Evolutionary conservation across 1,140 invertebrate species (phyloP).

Genomic region (Leucophenga varia): DNA sequence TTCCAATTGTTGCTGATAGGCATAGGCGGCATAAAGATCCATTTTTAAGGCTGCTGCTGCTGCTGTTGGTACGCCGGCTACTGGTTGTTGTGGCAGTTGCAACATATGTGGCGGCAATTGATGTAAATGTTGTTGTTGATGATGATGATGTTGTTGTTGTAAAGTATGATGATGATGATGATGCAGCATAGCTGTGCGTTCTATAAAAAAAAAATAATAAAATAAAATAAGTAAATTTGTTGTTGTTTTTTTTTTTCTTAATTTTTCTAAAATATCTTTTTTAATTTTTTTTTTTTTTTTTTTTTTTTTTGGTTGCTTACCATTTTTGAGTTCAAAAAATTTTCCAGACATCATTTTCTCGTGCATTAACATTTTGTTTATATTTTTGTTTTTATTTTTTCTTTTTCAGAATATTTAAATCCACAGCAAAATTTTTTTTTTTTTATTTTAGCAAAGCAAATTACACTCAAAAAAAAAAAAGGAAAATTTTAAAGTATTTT

Average conservation of each 20-base stretch:
- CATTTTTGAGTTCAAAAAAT: constrained; percentile 52
- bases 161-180: constrained; percentile 30
- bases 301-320: too few species aligned
- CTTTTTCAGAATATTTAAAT: not conserved
- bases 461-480: too few species aligned
- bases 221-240: too few species aligned
- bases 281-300: too few species aligned
- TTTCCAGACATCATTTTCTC: constrained; percentile 49
- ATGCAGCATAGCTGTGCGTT: constrained; percentile 41
- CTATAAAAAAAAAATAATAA: constrained; percentile 13
- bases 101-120: constrained; percentile 10
- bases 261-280: too few species aligned
- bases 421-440: not conserved
- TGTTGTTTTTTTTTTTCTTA: too few species aligned
- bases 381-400: constrained; percentile 1
- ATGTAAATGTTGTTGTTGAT: constrained; percentile 19
- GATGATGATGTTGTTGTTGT: constrained; percentile 24
- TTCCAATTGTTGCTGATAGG: constrained; percentile 49
- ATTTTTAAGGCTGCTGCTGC: constrained; percentile 27
- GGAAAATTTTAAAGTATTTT: too few species aligned
- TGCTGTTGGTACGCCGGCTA: constrained; percentile 12
- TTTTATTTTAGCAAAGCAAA: too few species aligned
- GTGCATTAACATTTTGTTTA: constrained; percentile 40
- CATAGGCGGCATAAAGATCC: constrained; percentile 49
- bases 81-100: constrained; percentile 18